phyloP scores from a whole-genome alignment of 2,797 vertebrate genomes.

The Notolepis coatsorum region DNA sequence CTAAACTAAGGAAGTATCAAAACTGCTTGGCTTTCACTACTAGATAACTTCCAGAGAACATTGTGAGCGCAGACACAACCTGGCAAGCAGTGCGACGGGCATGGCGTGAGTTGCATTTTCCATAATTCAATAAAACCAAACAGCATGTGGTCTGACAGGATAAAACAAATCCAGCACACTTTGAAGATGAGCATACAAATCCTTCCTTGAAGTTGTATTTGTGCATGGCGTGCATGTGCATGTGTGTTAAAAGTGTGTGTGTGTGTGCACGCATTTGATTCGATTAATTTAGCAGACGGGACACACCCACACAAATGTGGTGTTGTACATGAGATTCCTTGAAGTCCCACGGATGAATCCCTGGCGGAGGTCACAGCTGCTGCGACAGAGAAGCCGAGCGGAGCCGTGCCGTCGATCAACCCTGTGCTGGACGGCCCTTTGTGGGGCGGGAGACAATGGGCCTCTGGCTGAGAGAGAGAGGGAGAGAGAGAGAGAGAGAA shows the following conservation, averaged over 20 bases:
- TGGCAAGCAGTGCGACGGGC: background rate
- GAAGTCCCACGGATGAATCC: constrained; percentile 52
- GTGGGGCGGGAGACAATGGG: constrained; percentile 76
- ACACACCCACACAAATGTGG: constrained; percentile 41
- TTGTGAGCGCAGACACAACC: background rate
- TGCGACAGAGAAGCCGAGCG: constrained; percentile 43
- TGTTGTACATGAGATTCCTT: constrained; percentile 63
- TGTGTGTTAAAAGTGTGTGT: background rate
- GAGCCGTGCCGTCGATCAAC: constrained; percentile 69
- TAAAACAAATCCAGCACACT: constrained; percentile 16
- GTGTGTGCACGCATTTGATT: background rate
- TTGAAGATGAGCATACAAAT: constrained; percentile 26
- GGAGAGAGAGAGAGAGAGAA: too few species aligned
- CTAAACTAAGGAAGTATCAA: too few species aligned
- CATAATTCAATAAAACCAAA: constrained; percentile 16
- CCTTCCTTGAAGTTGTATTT: constrained; percentile 17
- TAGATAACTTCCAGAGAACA: background rate
- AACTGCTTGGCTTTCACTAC: background rate
- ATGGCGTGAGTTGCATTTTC: background rate
- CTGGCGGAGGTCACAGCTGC: constrained; percentile 55
- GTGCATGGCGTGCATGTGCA: background rate
- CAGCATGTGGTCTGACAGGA: constrained; percentile 12
- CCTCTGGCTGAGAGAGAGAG: constrained; percentile 46
- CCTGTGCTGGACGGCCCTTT: constrained; percentile 69
- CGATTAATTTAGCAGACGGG: constrained; percentile 34